Percentiles rank a stretch among this genome's conserved stretches.
phyloP scores from a whole-genome alignment of 1,140 invertebrate genomes.

The Atopsyche davidsoni region DNA sequence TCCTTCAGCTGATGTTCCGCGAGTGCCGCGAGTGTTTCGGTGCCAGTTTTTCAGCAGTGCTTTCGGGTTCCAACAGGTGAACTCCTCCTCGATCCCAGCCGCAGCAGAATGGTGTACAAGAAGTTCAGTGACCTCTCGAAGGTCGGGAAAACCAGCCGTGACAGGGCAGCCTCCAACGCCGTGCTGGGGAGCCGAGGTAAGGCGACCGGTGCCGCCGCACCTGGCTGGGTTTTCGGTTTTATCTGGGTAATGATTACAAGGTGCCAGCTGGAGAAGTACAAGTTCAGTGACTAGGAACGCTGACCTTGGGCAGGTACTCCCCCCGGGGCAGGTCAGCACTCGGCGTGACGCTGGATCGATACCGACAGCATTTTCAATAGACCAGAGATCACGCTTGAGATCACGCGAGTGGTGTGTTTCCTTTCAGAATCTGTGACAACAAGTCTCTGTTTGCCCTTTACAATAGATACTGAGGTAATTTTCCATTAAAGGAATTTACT shows the following conservation, averaged over 20 bases:
- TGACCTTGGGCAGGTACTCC: too few relatives aligned
- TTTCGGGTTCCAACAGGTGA: constrained; percentile 7
- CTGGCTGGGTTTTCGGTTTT: not conserved
- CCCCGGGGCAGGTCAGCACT: too few relatives aligned
- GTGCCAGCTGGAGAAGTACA: not conserved
- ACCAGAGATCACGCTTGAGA: too few relatives aligned
- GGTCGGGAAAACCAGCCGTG: constrained; percentile 25
- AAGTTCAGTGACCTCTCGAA: constrained; percentile 23
- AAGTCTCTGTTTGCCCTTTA: too few relatives aligned
- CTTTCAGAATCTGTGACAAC: too few relatives aligned
- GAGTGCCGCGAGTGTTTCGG: not conserved
- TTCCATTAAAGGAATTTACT: too few relatives aligned
- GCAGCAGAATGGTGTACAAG: constrained; percentile 23
- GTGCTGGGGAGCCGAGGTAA: constrained; percentile 18
- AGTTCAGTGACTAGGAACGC: too few relatives aligned
- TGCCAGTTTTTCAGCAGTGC: not conserved
- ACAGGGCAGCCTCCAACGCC: constrained; percentile 17
- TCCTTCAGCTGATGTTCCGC: not conserved
- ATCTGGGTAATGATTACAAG: constrained; percentile 5
- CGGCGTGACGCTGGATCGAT: too few relatives aligned
- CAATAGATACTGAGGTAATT: too few relatives aligned
- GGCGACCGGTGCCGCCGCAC: not conserved
- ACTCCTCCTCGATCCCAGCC: constrained; percentile 12
- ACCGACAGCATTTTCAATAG: too few relatives aligned
- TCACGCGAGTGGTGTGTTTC: too few relatives aligned